phyloP scores from a whole-genome alignment of 2,888 invertebrate species.

The Pogonocherus hispidulus region DNA sequence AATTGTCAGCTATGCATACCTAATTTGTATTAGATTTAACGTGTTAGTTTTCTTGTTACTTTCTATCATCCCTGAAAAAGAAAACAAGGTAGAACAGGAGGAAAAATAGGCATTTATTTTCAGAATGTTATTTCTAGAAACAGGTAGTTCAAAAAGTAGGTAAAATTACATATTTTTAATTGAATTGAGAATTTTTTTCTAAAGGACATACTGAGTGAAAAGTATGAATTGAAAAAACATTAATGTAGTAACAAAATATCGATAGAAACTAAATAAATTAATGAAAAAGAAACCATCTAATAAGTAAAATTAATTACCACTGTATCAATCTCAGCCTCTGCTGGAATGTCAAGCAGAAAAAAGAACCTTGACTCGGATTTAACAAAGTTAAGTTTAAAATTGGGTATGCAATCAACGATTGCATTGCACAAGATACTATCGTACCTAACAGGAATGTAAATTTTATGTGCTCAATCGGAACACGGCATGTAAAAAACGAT shows the following conservation, averaged over 20 bases:
- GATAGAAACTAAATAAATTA: neutral
- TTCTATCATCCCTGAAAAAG: too few species aligned
- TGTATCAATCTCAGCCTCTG: neutral
- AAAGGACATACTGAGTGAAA: too few species aligned
- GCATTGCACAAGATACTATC: slow-evolving; percentile 3
- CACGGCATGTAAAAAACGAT: slow-evolving; percentile 2
- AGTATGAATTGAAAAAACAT: too few species aligned
- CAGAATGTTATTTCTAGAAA: too few species aligned
- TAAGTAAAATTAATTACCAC: neutral
- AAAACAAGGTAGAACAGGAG: too few species aligned
- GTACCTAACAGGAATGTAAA: slow-evolving; percentile 13
- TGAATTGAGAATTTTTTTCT: too few species aligned
- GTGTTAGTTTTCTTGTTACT: too few species aligned
- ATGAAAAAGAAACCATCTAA: neutral
- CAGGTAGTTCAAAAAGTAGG: too few species aligned
- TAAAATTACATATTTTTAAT: too few species aligned
- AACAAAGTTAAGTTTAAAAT: slow-evolving; percentile 8
- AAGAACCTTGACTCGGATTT: slow-evolving; percentile 12
- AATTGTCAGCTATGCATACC: too few species aligned
- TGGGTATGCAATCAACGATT: slow-evolving; percentile 3
- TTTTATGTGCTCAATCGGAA: neutral
- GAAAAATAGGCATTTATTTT: too few species aligned
- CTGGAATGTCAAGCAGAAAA: neutral
- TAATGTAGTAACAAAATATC: neutral
- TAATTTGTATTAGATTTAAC: too few species aligned